Evolutionary conservation across 2,888 invertebrate species (phyloP).

Genomic region (Onchidella celtica): DNA sequence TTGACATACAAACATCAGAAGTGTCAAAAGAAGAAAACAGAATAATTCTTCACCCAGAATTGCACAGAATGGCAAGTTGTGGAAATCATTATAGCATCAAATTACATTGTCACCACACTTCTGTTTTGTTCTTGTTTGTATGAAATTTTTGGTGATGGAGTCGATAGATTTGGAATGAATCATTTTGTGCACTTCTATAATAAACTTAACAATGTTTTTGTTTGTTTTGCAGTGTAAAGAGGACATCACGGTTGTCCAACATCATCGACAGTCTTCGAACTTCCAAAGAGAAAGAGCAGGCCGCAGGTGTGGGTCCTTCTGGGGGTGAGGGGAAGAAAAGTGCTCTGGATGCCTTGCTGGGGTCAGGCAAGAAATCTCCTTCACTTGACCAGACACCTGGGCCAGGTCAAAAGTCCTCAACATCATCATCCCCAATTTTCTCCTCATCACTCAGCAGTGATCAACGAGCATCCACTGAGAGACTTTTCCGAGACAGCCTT

Average conservation of each 20-base stretch:
- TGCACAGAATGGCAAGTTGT: no score
- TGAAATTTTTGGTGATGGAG: no score
- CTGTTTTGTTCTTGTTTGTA: no score
- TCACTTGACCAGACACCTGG: background rate
- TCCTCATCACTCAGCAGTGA: constrained; percentile 5
- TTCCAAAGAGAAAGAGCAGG: constrained; percentile 57
- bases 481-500: constrained; percentile 36
- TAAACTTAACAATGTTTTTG: no score
- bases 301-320: background rate
- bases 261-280: constrained; percentile 61
- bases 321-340: constrained; percentile 29
- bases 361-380: constrained; percentile 29
- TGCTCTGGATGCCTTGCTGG: constrained; percentile 37
- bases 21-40: no score
- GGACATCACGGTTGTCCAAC: constrained; percentile 60
- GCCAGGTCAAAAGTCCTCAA: constrained; percentile 9
- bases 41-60: no score
- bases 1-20: no score
- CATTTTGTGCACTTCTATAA: no score
- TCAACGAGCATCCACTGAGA: constrained; percentile 28
- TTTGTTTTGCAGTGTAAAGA: constrained; percentile 48
- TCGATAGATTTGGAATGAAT: no score
- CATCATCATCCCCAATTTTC: constrained; percentile 5
- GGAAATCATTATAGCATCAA: no score
- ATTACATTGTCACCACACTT: no score